Base-by-base conservation (phyloP, 2,797 vertebrate genomes). In the Paedocypris micromegethes region DNA sequence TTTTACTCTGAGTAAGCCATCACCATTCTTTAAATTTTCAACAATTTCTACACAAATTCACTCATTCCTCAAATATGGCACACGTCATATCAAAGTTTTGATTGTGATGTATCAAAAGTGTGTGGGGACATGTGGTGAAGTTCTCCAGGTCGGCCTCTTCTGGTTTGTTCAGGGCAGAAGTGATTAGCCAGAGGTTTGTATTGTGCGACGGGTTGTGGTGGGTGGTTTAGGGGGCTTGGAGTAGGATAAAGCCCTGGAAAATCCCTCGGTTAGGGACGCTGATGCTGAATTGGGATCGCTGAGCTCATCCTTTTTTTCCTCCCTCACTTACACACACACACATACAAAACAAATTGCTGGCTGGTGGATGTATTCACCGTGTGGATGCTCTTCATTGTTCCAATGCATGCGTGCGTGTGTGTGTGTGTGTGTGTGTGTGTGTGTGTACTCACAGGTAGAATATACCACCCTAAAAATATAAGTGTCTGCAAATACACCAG, bases 271-370 rank as follows among this genome's bases (percentile, higher is more conserved):
- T 56, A 50, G 62, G 38, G 58, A 54, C 46, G 68, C 59, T 61
- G 39, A 6, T n/a, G 59, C 73, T 89, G 86, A 89, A 90, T 83
- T 78, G 79, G 83, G 79, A 87, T 79, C 2, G 88, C 88, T 89
- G 86, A 84, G 77, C 74, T 84, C 73, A 81, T 51, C 9, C 4
- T 86, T 87, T 88, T 78, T 75, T 64, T 47, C 83, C 82, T 80
- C 85, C 50, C 50, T 60, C 63, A 38, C 45, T n/a, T 45, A 85
- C 84, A 88, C 45, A 50, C 49, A 65, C 67, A 54, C 66, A 2
- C 43, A 66, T 47, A 70, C 58, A 63, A 72, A 49, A 64, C 58
- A 66, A 70, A 66, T 51, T 58, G 52, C 63, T 61, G 6, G 48
- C 68, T 66, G 62, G 67, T n/a, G n/a, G n/a, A n/a, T n/a, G n/a